Evolutionary conservation across 1,140 invertebrate genomes (phyloP).

Genomic region (Ceratina australensis): DNA sequence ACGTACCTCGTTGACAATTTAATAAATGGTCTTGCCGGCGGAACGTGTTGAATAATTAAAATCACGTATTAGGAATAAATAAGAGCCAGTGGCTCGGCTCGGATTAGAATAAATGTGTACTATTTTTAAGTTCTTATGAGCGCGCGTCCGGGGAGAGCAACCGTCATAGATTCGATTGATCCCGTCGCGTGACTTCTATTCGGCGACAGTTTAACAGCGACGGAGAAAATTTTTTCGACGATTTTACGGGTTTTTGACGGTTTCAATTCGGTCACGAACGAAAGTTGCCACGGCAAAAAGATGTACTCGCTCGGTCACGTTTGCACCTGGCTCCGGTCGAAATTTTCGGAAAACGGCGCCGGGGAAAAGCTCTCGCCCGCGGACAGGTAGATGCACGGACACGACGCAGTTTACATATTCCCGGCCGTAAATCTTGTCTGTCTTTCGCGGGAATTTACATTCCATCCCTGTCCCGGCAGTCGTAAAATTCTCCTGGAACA

Average conservation of each 20-base stretch:
- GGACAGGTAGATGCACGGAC: slow-evolving; percentile 36
- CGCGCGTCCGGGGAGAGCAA: no score
- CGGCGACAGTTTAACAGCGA: no score
- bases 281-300: background rate
- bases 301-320: background rate
- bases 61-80: no score
- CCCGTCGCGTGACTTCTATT: no score
- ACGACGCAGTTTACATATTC: slow-evolving; percentile 29
- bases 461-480: slow-evolving; percentile 30
- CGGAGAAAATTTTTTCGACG: background rate
- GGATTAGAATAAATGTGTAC: no score
- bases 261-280: background rate
- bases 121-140: no score
- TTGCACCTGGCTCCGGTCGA: slow-evolving; percentile 25
- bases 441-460: slow-evolving; percentile 44
- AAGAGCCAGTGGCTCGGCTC: no score
- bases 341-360: slow-evolving; percentile 31
- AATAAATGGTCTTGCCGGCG: background rate
- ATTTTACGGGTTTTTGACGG: background rate
- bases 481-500: slow-evolving; percentile 42
- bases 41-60: background rate
- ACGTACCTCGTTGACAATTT: slow-evolving; percentile 13
- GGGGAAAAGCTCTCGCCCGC: slow-evolving; percentile 14
- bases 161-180: no score
- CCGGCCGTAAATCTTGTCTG: slow-evolving; percentile 44